Evolutionary conservation across 2,797 vertebrate species (phyloP).

Genomic region (Myiotriccus ornatus): DNA sequence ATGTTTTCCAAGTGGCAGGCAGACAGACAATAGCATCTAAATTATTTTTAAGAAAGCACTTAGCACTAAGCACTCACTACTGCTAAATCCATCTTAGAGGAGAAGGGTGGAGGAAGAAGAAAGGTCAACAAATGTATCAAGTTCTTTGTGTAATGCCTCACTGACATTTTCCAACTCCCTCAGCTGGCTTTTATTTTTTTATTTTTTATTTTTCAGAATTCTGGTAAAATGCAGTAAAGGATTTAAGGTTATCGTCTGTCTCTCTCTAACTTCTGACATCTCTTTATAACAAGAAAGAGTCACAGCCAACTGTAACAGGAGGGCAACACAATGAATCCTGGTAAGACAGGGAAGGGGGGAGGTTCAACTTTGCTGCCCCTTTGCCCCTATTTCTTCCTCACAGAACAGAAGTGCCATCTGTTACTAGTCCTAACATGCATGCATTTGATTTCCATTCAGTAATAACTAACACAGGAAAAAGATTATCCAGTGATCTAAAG

Average conservation of each 20-base stretch:
- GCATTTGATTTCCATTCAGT: conserved; percentile 67
- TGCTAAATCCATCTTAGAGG: conserved; percentile 53
- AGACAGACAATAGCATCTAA: conserved; percentile 72
- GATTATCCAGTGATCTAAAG: conserved; percentile 64
- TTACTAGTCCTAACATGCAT: conserved; percentile 53
- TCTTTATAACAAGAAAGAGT: conserved; percentile 67
- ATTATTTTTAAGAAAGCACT: conserved; percentile 72
- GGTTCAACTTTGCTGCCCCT: conserved; percentile 59
- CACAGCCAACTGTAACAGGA: conserved; percentile 65
- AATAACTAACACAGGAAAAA: conserved; percentile 63
- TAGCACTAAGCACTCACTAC: conserved; percentile 52
- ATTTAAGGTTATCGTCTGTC: conserved; percentile 61
- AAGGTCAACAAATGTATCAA: conserved; percentile 67
- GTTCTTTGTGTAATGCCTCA: conserved; percentile 51
- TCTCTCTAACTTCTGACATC: conserved; percentile 66
- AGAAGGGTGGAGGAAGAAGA: conserved; percentile 48
- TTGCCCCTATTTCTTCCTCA: conserved; percentile 56
- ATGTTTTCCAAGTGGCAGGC: conserved; percentile 61
- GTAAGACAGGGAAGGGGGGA: conserved; percentile 57
- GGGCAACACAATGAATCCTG: conserved; percentile 63
- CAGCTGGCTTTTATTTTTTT: conserved; percentile 40
- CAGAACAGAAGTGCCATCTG: conserved; percentile 76
- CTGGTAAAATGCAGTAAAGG: conserved; percentile 59
- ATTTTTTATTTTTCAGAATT: conserved; percentile 50
- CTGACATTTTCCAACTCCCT: conserved; percentile 63